Conservation (phyloP, 2,113 vertebrate species). For the cat (Felis catus) region F.catus_Fca126_mat1.0 CM031411.1:109036001-109036500, state of each 20-base stretch:
- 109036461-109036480: slow-evolving; percentile 43
- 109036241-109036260: slow-evolving; percentile 22
- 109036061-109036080: not conserved
- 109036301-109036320: not conserved
- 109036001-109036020: not conserved
- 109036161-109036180: slow-evolving; percentile 75
- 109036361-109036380: slow-evolving; percentile 45
- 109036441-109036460: slow-evolving; percentile 67
- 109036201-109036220: slow-evolving; percentile 17
- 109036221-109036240: not conserved
- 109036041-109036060: not conserved
- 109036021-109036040: slow-evolving; percentile 26
- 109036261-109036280: not conserved
- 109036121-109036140: slow-evolving; percentile 77
- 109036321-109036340: not conserved
- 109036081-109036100: slow-evolving; percentile 53
- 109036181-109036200: slow-evolving; percentile 56
- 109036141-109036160: slow-evolving; percentile 80
- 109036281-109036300: not conserved
- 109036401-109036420: slow-evolving; percentile 61
- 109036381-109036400: slow-evolving; percentile 78
- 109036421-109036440: slow-evolving; percentile 80
- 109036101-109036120: slow-evolving; percentile 64
- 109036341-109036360: not conserved
- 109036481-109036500: slow-evolving; percentile 4